Percentiles rank a stretch among this genome's conserved stretches.
These are phyloP conservation scores for Papilio demoleus DNA, from an alignment of 2,888 invertebrate genomes.

Conservation along the genomic window DNA sequence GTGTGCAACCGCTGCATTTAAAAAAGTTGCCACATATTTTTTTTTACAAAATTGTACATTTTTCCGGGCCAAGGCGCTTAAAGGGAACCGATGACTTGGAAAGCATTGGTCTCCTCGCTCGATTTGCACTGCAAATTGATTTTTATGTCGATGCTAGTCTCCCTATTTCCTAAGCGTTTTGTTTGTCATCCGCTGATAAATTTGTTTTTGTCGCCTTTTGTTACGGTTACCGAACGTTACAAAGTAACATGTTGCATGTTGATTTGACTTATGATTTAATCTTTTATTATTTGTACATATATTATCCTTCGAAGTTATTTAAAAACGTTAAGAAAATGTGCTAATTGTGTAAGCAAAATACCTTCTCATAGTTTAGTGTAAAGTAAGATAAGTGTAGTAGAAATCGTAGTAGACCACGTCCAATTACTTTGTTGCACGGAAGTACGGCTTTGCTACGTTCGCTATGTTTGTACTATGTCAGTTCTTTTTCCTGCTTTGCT, in stretches of 20 bases:
- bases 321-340: background rate
- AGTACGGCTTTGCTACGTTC: conserved; percentile 5
- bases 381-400: background rate
- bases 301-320: background rate
- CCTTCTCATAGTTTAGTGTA: background rate
- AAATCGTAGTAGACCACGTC: conserved; percentile 1
- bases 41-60: conserved; percentile 65
- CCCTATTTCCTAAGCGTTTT: conserved; percentile 52
- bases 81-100: conserved; percentile 76
- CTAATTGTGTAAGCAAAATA: too few relatives aligned
- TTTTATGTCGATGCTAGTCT: conserved; percentile 65
- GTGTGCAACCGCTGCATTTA: conserved; percentile 43
- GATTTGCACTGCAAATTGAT: conserved; percentile 81
- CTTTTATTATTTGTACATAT: background rate
- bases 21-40: conserved; percentile 49
- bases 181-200: conserved; percentile 53
- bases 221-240: background rate
- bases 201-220: conserved; percentile 35
- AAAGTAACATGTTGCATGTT: background rate
- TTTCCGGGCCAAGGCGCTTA: conserved; percentile 73
- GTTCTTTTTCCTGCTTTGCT: conserved; percentile 46
- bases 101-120: conserved; percentile 77
- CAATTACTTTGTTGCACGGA: conserved; percentile 11
- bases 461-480: conserved; percentile 14
- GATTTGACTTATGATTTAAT: background rate